Evolutionary conservation across 2,797 vertebrate genomes (phyloP).

Genomic region (Poecilia wingei): DNA sequence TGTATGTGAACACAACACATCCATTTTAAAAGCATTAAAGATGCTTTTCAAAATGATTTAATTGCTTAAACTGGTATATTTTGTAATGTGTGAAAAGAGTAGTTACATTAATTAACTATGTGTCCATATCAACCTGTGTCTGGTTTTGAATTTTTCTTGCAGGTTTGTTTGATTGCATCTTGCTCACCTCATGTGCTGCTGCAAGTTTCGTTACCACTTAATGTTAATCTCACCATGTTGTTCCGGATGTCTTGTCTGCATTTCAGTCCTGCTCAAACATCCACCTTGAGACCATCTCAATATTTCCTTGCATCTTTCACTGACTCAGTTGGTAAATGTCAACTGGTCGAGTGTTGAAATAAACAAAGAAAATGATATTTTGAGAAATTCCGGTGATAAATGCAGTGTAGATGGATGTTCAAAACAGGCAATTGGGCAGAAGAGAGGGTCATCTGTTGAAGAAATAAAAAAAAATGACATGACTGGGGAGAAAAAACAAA

Average conservation of each 20-base stretch:
- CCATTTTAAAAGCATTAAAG: no score
- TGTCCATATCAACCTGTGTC: no score
- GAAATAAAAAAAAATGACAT: background rate
- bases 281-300: background rate
- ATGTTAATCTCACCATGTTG: background rate
- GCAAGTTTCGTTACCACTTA: background rate
- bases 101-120: no score
- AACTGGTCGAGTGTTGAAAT: slow-evolving; percentile 4
- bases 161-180: background rate
- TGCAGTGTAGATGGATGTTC: background rate
- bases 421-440: background rate
- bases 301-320: background rate
- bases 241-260: background rate
- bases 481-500: background rate
- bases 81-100: no score
- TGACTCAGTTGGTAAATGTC: background rate
- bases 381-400: background rate
- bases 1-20: no score
- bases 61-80: background rate
- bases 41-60: background rate
- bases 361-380: background rate
- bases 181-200: background rate
- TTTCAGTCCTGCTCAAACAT: background rate
- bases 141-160: background rate
- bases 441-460: slow-evolving; percentile 8